Conservation (phyloP, 2,797 vertebrate genomes). For the Pseudomugil tenellus region DNA sequence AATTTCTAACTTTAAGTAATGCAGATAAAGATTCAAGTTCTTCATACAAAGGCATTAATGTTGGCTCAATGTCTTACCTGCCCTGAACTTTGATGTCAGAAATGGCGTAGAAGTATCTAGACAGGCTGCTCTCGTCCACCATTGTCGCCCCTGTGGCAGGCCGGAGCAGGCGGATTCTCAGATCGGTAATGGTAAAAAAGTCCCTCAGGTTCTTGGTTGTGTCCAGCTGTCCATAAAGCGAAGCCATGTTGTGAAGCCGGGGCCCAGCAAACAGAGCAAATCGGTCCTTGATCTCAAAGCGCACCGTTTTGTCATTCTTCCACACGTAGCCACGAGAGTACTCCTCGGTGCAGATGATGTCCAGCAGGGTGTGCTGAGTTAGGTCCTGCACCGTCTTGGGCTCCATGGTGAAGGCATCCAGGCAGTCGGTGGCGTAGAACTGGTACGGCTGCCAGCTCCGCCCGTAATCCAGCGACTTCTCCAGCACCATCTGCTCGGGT, state of each 20-base stretch:
- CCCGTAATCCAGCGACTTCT: slow-evolving; percentile 96
- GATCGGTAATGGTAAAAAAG: slow-evolving; percentile 98
- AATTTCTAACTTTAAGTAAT: neutral
- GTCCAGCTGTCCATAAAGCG: slow-evolving; percentile 96
- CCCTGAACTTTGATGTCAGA: slow-evolving; percentile 97
- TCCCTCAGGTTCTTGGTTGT: slow-evolving; percentile 97
- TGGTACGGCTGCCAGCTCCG: slow-evolving; percentile 98
- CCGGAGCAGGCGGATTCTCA: slow-evolving; percentile 93
- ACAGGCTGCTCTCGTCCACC: slow-evolving; percentile 94
- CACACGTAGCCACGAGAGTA: slow-evolving; percentile 94
- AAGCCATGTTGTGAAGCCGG: slow-evolving; percentile 96
- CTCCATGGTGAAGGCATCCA: slow-evolving; percentile 98
- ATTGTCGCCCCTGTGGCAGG: slow-evolving; percentile 95
- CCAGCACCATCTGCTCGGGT: slow-evolving; percentile 98
- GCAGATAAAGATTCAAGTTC: neutral
- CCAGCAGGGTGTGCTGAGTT: slow-evolving; percentile 91
- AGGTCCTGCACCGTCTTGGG: slow-evolving; percentile 93
- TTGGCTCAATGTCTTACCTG: too few relatives aligned
- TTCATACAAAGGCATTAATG: too few relatives aligned
- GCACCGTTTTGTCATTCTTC: slow-evolving; percentile 96
- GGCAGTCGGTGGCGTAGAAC: slow-evolving; percentile 96
- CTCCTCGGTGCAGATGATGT: slow-evolving; percentile 99
- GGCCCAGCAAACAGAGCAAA: slow-evolving; percentile 97
- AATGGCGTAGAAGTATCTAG: slow-evolving; percentile 98
- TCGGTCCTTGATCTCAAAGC: slow-evolving; percentile 98